Evolutionary conservation across 2,113 vertebrate species (phyloP), one percentile per base, ranked within the genome.

Genomic region (Eurypyga helias): DNA sequence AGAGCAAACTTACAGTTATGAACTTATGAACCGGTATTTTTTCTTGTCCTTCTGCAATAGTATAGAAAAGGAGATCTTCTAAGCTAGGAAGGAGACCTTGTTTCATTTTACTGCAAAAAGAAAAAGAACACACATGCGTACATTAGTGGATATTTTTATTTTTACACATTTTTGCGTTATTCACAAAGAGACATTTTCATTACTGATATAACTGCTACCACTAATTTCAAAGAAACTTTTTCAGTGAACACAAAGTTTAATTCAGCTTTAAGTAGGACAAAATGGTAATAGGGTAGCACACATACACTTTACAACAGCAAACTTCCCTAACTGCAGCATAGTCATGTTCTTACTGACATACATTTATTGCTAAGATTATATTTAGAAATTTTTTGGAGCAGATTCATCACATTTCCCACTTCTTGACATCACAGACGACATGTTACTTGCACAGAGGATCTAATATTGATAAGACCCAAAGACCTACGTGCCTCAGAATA

Each of bases 21-120:
- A 99, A 99, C 79, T 99, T 99, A 98, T 99, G 99, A 29, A 99
- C 99, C 8, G 99, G 99, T 98, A 99, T 99, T 97, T 99, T 99
- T 93, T 99, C 99, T 97, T 99, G 99, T 86, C 99, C 99, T 98
- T 99, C 99, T 51, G 99, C 99, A 94, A 99, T 99, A 88, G 99
- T 99, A 97, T 99, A 99, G 97, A 99, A 99, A 79, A 99, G 98
- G 48, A 99, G 98, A 97, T 99, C 99, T 97, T 99, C 99, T 98
- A 99, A 98, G 79, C 99, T 99, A 95, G 99, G 99, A 92, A 99
- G 98, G 81, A 99, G 98, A 93, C 99, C 99, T 80, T 99, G 99
- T 92, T 99, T 99, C 62, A 98, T 97, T 99, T 99, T 99, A 98
- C 99, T 99, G 64, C 41, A 67, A 88, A 92, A 77, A 38, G 97